Base-by-base conservation (phyloP, 2,888 invertebrate species). In the Drosophila rubida region DNA sequence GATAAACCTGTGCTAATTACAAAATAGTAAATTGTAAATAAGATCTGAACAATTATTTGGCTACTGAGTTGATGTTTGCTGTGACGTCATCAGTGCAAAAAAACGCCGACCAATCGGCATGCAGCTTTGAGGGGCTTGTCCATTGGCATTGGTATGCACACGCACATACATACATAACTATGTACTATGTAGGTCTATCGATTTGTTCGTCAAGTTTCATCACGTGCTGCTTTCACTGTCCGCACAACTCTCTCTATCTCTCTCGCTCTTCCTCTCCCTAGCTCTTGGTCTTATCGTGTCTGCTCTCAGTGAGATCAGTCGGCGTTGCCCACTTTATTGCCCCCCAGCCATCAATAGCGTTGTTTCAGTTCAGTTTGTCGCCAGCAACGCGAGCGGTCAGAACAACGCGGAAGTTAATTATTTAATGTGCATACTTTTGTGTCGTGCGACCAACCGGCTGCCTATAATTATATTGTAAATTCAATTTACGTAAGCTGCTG, bases 51-150 rank as follows among this genome's bases (percentile, higher is more conserved):
- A 46, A 49, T 42, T 46, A 39, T 37, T 44, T 51, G 30, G 13
- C 22, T 46, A 8, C 13, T 25, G 3, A 39, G 61, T 37, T 35
- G 37, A 22, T 59, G 50, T 39, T 46, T 48, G 16, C 3, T 19
- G 25, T 80, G 78, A 69, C 69, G 86, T 71, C 75, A 78, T 49
- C 14, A 41, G 45, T 46, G 63, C 53, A 59, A 75, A 75, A 49
- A 54, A 39, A 30, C 19, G 1, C 37, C 37, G 45, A 63, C 85
- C 82, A 85, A 85, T 82, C 66, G 30, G 44, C 61, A 64, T 25
- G 45, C 57, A 61, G 80, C 66, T 67, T 53, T 39, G 9, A 77
- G 82, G 87, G 82, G 82, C 82, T 78, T 78, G 82, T 69, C 87
- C 19, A 19, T 16, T 9, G 14, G 7, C 53, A 62, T 32, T 49